phyloP scores from a whole-genome alignment of 2,113 vertebrate species.

The Cyphomyrus discorhynchus region DNA sequence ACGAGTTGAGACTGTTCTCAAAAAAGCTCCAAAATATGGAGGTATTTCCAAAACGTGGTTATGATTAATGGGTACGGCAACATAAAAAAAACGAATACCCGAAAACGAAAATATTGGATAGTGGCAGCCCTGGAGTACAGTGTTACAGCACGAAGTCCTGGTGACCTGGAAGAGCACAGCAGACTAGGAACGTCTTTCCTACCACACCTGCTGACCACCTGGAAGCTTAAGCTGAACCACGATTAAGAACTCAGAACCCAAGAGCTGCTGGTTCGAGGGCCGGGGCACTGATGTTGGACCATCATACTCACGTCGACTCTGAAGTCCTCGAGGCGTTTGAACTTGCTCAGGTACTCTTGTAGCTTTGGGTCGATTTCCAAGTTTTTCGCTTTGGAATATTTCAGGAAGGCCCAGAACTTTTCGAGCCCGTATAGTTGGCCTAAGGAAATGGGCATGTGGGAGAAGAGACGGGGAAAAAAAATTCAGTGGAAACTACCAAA shows the following conservation, averaged over 20 bases:
- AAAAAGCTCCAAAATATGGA: background rate
- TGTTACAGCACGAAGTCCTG: background rate
- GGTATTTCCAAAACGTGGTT: background rate
- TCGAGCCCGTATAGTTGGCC: constrained; percentile 97
- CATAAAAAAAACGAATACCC: background rate
- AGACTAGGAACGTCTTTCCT: background rate
- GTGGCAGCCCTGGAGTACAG: background rate
- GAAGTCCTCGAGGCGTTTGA: constrained; percentile 95
- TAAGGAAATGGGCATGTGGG: constrained; percentile 32
- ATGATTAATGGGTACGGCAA: background rate
- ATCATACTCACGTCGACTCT: constrained; percentile 84
- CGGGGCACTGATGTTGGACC: background rate
- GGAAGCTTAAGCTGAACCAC: background rate
- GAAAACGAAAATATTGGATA: background rate
- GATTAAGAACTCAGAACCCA: background rate
- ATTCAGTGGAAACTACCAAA: background rate
- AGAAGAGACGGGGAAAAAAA: background rate
- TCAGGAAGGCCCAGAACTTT: constrained; percentile 98
- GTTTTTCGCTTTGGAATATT: constrained; percentile 96
- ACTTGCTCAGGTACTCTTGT: constrained; percentile 88
- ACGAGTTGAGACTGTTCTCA: background rate
- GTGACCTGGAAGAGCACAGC: background rate
- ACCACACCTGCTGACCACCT: background rate
- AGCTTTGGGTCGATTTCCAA: constrained; percentile 91
- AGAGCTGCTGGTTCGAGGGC: background rate